These are phyloP conservation scores for Oeneis ivallda DNA, from an alignment of 2,888 invertebrate genomes.

Conservation along the genomic window DNA sequence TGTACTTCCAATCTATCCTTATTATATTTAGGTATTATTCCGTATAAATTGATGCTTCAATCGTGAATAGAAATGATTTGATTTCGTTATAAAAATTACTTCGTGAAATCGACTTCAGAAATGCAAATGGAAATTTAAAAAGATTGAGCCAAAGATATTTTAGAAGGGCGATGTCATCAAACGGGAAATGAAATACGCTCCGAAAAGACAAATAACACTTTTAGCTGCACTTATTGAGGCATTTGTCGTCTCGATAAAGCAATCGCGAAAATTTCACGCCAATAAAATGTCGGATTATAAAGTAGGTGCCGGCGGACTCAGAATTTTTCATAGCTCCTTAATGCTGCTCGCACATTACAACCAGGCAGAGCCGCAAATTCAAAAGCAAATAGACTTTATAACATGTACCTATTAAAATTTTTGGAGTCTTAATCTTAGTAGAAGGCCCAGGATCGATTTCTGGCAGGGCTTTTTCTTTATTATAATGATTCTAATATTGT, in stretches of 20 bases:
- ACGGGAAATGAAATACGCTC: slow-evolving; percentile 19
- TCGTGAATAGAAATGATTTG: not conserved
- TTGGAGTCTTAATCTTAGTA: too few relatives aligned
- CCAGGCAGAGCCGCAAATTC: not conserved
- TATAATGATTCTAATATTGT: too few relatives aligned
- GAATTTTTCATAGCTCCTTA: slow-evolving; percentile 6
- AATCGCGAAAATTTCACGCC: slow-evolving; percentile 23
- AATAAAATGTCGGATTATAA: slow-evolving; percentile 22
- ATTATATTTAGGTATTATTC: too few relatives aligned
- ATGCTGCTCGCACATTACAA: not conserved
- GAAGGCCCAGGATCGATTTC: too few relatives aligned
- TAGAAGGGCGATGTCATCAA: slow-evolving; percentile 4
- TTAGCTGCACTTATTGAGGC: slow-evolving; percentile 23
- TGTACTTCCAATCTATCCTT: too few relatives aligned
- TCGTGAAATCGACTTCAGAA: not conserved
- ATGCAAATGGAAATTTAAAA: not conserved
- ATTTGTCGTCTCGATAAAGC: slow-evolving; percentile 23
- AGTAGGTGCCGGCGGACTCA: slow-evolving; percentile 7
- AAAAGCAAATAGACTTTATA: too few relatives aligned
- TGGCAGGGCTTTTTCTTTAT: too few relatives aligned
- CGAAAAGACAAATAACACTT: slow-evolving; percentile 23
- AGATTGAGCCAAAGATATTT: slow-evolving; percentile 10
- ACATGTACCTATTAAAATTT: too few relatives aligned
- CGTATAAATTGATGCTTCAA: too few relatives aligned
- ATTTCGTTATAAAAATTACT: not conserved